Percentiles rank a stretch among this genome's conserved stretches.
Conservation (phyloP, 2,113 vertebrate genomes). For the Panthera leo region DNA sequence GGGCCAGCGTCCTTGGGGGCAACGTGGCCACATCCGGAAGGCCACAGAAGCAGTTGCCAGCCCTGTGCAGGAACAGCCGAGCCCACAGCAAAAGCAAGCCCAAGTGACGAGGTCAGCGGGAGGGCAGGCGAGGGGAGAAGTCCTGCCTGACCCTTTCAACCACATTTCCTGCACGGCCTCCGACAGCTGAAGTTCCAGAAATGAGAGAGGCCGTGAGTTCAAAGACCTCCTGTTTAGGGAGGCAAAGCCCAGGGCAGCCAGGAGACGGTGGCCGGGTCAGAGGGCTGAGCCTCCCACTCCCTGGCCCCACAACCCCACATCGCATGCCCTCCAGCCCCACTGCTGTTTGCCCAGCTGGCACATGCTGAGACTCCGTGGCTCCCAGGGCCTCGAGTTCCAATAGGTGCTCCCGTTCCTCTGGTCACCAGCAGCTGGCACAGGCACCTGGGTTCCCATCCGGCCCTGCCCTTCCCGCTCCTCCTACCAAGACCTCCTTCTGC, state of each 20-base stretch:
- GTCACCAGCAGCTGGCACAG: neutral
- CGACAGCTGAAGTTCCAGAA: constrained; percentile 65
- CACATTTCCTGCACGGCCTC: constrained; percentile 76
- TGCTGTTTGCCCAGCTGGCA: too few species aligned
- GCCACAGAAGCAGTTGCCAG: neutral
- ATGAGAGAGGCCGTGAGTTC: constrained; percentile 73
- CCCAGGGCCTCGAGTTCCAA: neutral
- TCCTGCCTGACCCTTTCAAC: constrained; percentile 69
- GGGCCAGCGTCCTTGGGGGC: neutral
- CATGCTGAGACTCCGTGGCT: fast-evolving
- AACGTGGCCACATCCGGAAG: neutral
- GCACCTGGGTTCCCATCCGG: neutral
- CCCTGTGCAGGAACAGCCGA: constrained; percentile 10
- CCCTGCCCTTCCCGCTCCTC: neutral
- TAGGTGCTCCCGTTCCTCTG: neutral
- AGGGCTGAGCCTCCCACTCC: fast-evolving
- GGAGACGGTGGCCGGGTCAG: constrained; percentile 70
- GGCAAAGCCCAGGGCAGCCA: constrained; percentile 24
- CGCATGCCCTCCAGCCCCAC: fast-evolving
- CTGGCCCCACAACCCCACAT: neutral
- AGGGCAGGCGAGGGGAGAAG: constrained; percentile 14
- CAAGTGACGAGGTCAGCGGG: constrained; percentile 20
- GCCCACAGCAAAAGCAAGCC: constrained; percentile 25
- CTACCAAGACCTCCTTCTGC: neutral
- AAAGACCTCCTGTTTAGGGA: constrained; percentile 70